These are phyloP conservation scores for Tetramorium parvispinum DNA, from an alignment of 1,140 invertebrate species.

Conservation along the genomic window DNA sequence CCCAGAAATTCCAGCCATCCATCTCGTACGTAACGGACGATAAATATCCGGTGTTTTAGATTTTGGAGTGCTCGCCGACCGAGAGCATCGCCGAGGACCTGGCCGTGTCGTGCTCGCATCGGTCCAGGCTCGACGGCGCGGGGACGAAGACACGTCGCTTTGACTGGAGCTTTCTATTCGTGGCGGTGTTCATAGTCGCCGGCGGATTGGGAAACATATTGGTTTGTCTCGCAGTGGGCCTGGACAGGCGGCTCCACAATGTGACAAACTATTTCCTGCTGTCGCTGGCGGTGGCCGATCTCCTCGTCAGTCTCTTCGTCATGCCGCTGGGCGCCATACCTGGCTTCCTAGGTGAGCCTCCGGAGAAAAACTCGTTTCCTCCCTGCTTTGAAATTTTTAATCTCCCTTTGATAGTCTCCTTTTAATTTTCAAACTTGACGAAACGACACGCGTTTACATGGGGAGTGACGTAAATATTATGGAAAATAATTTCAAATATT, in stretches of 20 bases:
- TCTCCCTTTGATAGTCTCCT: not conserved
- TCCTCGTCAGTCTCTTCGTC: slow-evolving; percentile 95
- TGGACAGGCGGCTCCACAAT: slow-evolving; percentile 94
- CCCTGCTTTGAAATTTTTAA: not conserved
- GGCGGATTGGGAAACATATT: slow-evolving; percentile 96
- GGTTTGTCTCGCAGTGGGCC: slow-evolving; percentile 95
- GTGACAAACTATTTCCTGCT: slow-evolving; percentile 98
- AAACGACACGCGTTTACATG: not conserved
- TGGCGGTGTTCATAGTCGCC: slow-evolving; percentile 93
- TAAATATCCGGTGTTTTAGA: slow-evolving; percentile 55
- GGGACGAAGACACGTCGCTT: slow-evolving; percentile 65
- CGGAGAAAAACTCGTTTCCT: not conserved
- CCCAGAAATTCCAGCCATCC: not conserved
- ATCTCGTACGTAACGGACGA: not conserved
- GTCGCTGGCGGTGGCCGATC: slow-evolving; percentile 96
- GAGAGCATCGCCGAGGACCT: slow-evolving; percentile 68
- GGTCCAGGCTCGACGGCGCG: slow-evolving; percentile 50
- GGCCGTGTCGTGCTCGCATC: slow-evolving; percentile 69
- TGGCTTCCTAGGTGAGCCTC: slow-evolving; percentile 92
- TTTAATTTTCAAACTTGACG: not conserved
- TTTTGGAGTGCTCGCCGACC: slow-evolving; percentile 74
- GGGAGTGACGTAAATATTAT: not conserved
- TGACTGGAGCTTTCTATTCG: slow-evolving; percentile 92
- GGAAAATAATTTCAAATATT: not conserved
- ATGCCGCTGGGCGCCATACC: slow-evolving; percentile 96